Percentiles rank a stretch among this genome's conserved stretches.
Conservation (phyloP, 2,797 vertebrate species). For the Atherinosoma microstoma region DNA sequence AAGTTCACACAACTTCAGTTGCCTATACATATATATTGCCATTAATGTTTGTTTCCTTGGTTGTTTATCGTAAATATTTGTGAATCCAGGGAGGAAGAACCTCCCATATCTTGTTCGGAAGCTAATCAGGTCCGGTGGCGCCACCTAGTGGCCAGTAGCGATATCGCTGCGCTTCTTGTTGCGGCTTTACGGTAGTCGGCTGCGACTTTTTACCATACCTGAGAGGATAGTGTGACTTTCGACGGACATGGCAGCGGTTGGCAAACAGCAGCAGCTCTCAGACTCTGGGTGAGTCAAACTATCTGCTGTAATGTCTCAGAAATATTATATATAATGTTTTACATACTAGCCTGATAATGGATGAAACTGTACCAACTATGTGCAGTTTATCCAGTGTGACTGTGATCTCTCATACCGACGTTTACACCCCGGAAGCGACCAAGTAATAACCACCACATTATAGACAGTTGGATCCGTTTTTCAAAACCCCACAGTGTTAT, state of each 20-base stretch:
- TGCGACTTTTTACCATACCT: slow-evolving; percentile 14
- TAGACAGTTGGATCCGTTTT: too few relatives aligned
- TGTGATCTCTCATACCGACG: neutral
- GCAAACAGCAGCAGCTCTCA: neutral
- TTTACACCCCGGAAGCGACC: neutral
- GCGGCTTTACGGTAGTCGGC: slow-evolving; percentile 15
- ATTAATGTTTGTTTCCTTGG: too few relatives aligned
- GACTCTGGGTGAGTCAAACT: slow-evolving; percentile 13
- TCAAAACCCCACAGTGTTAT: neutral
- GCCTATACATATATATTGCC: too few relatives aligned
- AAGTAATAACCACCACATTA: neutral
- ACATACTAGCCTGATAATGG: neutral
- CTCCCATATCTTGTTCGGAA: too few relatives aligned
- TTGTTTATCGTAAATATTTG: too few relatives aligned
- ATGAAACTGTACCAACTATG: neutral
- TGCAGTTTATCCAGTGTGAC: neutral
- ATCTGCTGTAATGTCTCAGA: neutral
- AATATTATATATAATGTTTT: neutral
- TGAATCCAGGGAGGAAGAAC: too few relatives aligned
- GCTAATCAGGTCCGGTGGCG: too few relatives aligned
- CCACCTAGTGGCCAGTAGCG: slow-evolving; percentile 1
- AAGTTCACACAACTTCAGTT: too few relatives aligned
- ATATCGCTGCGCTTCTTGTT: neutral
- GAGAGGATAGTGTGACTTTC: neutral
- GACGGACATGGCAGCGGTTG: slow-evolving; percentile 19